Evolutionary conservation across 2,888 invertebrate species (phyloP), one percentile per base, ranked within the genome.

Genomic region (Coronaproctus castanopsis): DNA sequence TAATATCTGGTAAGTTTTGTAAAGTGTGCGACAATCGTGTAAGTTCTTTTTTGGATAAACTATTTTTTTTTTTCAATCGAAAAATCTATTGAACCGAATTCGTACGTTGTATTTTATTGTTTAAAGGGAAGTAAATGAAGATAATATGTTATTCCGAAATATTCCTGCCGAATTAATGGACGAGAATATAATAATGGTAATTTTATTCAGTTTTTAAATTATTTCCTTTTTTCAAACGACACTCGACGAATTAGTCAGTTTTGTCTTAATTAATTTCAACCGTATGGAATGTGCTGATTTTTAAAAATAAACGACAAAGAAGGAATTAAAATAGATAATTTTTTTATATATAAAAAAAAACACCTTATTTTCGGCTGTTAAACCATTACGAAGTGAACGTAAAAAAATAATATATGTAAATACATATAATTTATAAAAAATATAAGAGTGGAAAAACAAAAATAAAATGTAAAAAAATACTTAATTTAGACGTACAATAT

Each of bases 111-210:
- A 51, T 18, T 21, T 21, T 49, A 22, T 21, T 51, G 24, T 51
- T 52, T 72, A 57, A 70, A 81, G 81, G 82, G 83, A 84, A 74
- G 82, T 82, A 60, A 84, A 84, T 70, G 83, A 84, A 68, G 84
- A 84, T 70, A 84, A 84, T 70, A 76, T 80, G 75, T 74, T 84
- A 54, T 77, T 82, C 63, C 74, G 80, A 63, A 80, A 81, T 70
- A 76, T 81, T 64, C 75, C 78, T 1, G 70, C 77, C 1, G 81
- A 81, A 67, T 76, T 78, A 67, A 71, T 76, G 65, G 80, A 79
- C 65, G 80, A 80, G 65, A 71, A 74, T 54, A 69, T 76, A 2
- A 70, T 78, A 63, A 72, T 77, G 70, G 80, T 80, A 71, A 71
- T 72, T 69, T 50, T 52, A 57, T n/a, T n/a, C n/a, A n/a, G n/a